phyloP scores from a whole-genome alignment of 2,888 invertebrate genomes.

The Anoncus sp. region DNA sequence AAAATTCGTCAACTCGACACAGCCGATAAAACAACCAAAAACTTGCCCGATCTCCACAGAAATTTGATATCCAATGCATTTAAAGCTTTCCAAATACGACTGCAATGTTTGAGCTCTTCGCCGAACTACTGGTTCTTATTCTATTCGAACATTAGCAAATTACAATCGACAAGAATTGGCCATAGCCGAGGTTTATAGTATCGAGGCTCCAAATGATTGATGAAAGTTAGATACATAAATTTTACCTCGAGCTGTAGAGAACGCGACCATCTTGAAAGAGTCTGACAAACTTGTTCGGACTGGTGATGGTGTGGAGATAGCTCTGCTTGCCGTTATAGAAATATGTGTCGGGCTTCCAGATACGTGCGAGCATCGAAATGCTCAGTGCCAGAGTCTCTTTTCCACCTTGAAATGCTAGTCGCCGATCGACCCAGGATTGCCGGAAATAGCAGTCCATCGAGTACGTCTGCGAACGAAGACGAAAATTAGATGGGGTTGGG shows the following conservation, averaged over 20 bases:
- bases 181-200: not conserved
- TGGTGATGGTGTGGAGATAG: conserved; percentile 93
- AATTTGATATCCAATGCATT: too few species aligned
- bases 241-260: conserved; percentile 90
- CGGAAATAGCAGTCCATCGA: conserved; percentile 96
- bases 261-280: conserved; percentile 90
- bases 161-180: not conserved
- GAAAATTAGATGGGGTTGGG: too few species aligned
- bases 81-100: too few species aligned
- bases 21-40: too few species aligned
- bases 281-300: conserved; percentile 93
- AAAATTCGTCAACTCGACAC: too few species aligned
- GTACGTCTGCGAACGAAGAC: conserved; percentile 86
- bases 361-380: conserved; percentile 91
- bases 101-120: too few species aligned
- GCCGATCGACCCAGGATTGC: conserved; percentile 92
- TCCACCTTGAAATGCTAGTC: conserved; percentile 88
- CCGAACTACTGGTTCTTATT: too few species aligned
- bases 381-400: conserved; percentile 90
- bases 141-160: not conserved
- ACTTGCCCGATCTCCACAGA: too few species aligned
- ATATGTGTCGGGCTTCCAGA: conserved; percentile 95
- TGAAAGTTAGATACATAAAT: conserved; percentile 5
- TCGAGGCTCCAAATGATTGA: not conserved
- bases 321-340: conserved; percentile 93